phyloP scores from a whole-genome alignment of 2,113 vertebrate species.

The Ailuropoda melanoleuca region DNA sequence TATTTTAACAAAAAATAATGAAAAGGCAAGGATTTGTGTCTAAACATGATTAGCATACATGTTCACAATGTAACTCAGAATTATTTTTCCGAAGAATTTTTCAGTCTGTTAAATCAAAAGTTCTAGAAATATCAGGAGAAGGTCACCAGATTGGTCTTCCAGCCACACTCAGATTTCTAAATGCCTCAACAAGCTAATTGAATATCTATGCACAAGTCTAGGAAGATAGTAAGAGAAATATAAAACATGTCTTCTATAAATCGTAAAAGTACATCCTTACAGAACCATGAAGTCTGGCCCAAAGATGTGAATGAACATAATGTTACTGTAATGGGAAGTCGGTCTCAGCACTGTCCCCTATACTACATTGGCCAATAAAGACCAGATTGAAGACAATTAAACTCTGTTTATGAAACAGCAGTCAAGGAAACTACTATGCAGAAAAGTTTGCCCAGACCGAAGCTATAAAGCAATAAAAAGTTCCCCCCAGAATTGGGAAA shows the following conservation, averaged over 20 bases:
- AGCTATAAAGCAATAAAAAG: background rate
- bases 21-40: background rate
- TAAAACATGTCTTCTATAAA: background rate
- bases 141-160: background rate
- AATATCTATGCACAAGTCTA: background rate
- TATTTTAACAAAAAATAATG: background rate
- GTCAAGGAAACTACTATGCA: background rate
- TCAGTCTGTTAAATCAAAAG: background rate
- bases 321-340: background rate
- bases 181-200: background rate
- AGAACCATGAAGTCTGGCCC: background rate
- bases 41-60: background rate
- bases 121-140: background rate
- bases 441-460: background rate
- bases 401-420: background rate
- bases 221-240: background rate
- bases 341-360: too few relatives aligned
- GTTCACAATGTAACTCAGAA: background rate
- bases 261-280: background rate
- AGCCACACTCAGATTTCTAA: background rate
- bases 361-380: background rate
- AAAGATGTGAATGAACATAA: background rate
- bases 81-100: background rate
- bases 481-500: background rate
- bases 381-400: background rate